Conservation (phyloP, 2,888 invertebrate genomes). For the Apamea sordens region DNA sequence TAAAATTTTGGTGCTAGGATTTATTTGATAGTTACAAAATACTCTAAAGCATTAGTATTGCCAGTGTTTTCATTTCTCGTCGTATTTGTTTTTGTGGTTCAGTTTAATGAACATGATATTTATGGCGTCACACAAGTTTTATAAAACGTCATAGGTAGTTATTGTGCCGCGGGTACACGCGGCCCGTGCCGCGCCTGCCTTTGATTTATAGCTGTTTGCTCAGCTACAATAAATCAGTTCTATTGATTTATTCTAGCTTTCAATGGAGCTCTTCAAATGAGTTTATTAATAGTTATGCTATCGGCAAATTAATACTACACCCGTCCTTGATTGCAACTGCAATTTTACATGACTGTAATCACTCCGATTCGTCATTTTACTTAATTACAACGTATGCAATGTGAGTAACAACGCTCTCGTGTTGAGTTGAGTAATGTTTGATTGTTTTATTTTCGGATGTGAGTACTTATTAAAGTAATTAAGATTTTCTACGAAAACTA, state of each 20-base stretch:
- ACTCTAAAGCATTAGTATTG: background rate
- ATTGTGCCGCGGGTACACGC: constrained; percentile 40
- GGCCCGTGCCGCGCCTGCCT: constrained; percentile 63
- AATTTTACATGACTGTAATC: constrained; percentile 13
- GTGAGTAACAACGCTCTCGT: constrained; percentile 22
- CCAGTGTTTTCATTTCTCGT: background rate
- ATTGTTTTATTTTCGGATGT: constrained; percentile 15
- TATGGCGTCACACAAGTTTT: constrained; percentile 44
- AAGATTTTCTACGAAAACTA: constrained; percentile 21
- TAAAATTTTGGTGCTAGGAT: background rate
- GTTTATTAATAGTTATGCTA: constrained; percentile 60
- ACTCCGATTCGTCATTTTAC: background rate
- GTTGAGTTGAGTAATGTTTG: constrained; percentile 35
- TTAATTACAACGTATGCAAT: background rate
- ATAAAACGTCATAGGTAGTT: constrained; percentile 33
- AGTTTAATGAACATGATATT: constrained; percentile 2
- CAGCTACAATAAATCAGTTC: constrained; percentile 82
- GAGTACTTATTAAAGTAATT: constrained; percentile 18
- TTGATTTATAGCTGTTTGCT: constrained; percentile 86
- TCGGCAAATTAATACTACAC: constrained; percentile 35
- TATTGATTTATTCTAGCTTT: constrained; percentile 81
- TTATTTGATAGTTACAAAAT: background rate
- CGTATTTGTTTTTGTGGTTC: background rate
- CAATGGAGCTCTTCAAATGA: constrained; percentile 65
- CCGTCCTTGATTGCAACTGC: constrained; percentile 12